Evolutionary conservation across 2,888 invertebrate species (phyloP), one percentile per base, ranked within the genome.

Genomic region (Taenaris catops): DNA sequence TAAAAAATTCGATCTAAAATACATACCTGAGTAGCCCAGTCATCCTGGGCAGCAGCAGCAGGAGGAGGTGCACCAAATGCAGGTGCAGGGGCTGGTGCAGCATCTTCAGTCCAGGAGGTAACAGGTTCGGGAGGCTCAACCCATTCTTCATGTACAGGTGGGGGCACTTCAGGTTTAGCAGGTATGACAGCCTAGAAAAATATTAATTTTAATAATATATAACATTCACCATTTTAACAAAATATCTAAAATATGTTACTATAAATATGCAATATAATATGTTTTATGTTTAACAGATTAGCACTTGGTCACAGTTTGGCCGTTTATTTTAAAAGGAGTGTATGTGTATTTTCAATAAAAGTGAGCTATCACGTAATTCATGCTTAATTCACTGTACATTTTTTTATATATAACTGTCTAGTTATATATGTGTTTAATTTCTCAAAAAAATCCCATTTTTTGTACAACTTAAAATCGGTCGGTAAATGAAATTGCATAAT

Each of bases 21-120:
- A 9, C 8, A 8, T 59, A 86, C 84, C 81, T 86, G 84, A 26
- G 81, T 68, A 44, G 90, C 90, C 91, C 91, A 91, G 46, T 89
- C 89, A 38, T 89, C 76, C 20, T 90, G 90, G 0, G 76, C 70
- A 0, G 76, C 70, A 0, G 76, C 67, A 6, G 81, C 63, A 1
- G n/a, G n/a, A n/a, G n/a, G n/a, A n/a, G 80, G 58, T 1, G 81
- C 66, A 5, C 79, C 81, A 35, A 80, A 81, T n/a, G 64, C 46
- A 2, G 63, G 45, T 1, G 70, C 62, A 1, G 65, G 46, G 2
- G 74, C 46, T 3, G 73, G 51, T 3, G 57, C 48, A 7, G 56
- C 41, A 10, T 86, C 86, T 25, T 83, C 86, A 4, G 76, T 78
- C 78, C 83, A 83, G 1, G 84, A 79, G 1, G 80, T 53, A 4